Evolutionary conservation across 2,113 vertebrate species (phyloP), one percentile per base, ranked within the genome.

Genomic region (Sitta europaea): DNA sequence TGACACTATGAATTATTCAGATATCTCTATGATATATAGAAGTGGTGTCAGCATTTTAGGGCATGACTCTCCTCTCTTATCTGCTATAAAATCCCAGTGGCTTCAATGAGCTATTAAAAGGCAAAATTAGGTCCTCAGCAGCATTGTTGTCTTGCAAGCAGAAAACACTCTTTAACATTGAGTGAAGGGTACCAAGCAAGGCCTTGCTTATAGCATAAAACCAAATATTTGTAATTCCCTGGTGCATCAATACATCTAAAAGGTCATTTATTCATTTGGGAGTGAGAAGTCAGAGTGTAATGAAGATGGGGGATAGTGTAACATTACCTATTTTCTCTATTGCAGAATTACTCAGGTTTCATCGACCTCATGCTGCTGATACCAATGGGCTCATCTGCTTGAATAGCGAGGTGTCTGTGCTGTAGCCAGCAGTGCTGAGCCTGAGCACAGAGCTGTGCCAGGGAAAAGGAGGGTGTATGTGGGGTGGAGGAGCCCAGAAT

Each of bases 1-100:
- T 95, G 96, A 96, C 87, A 96, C 47, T 66, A 95, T 95, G 93
- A 96, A 96, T 96, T 95, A 96, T 96, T 97, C 94, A 92, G 94
- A n/a, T 84, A 91, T 58, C 62, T 84, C 91, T 92, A 84, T 94
- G 84, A 96, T 96, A 94, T 82, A 95, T 77, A 65, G 91, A 92
- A 96, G 84, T 94, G 16, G 70, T 93, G 93, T 96, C 95, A 96
- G 94, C 93, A 86, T 94, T 96, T 97, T 91, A 96, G 91, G 77
- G 70, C 93, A 91, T 75, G 90, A 89, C 91, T 91, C 86, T 96
- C 48, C 53, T 90, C 82, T 91, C 95, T 94, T 74, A 84, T 87
- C 87, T 85, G 29, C 87, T 81, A 8, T 79, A 91, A 96, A 97
- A 96, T 94, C 91, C 90, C 87, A 95, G 53, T 76, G 84, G 92